phyloP scores from a whole-genome alignment of 2,888 invertebrate genomes.

The Agrochola lota region DNA sequence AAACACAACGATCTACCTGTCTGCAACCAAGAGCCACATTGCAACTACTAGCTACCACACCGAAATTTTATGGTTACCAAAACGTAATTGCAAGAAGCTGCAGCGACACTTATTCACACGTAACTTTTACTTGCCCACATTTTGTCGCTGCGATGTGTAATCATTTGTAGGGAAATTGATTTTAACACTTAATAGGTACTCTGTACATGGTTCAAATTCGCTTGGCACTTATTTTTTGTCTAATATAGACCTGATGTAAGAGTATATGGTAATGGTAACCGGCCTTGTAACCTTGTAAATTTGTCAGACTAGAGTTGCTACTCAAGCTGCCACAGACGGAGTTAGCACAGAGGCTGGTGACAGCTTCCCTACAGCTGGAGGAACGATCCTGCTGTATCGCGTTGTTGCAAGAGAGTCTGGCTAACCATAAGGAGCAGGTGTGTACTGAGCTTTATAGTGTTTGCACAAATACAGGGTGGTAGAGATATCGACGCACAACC shows the following conservation, averaged over 20 bases:
- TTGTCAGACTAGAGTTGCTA: slow-evolving; percentile 88
- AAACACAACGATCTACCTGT: neutral
- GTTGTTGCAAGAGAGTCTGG: slow-evolving; percentile 91
- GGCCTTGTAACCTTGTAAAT: neutral
- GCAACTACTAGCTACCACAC: neutral
- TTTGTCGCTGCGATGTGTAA: neutral
- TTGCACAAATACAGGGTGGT: neutral
- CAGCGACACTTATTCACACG: too few species aligned
- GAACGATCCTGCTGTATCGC: slow-evolving; percentile 91
- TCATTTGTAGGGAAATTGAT: neutral
- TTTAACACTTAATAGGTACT: neutral
- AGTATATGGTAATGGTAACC: too few species aligned
- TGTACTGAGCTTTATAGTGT: slow-evolving; percentile 56
- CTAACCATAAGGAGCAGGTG: slow-evolving; percentile 89
- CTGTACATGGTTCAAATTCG: neutral
- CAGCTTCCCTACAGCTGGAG: slow-evolving; percentile 91
- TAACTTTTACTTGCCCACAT: neutral
- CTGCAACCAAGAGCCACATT: neutral
- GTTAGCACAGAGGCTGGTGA: slow-evolving; percentile 91
- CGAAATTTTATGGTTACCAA: neutral
- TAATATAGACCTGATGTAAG: neutral
- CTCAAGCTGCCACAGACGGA: slow-evolving; percentile 90
- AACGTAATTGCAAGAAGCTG: neutral
- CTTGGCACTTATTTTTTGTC: neutral
- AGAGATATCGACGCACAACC: too few species aligned